Evolutionary conservation across 1,140 invertebrate genomes (phyloP).

Genomic region (Propsilocerus akamusi): DNA sequence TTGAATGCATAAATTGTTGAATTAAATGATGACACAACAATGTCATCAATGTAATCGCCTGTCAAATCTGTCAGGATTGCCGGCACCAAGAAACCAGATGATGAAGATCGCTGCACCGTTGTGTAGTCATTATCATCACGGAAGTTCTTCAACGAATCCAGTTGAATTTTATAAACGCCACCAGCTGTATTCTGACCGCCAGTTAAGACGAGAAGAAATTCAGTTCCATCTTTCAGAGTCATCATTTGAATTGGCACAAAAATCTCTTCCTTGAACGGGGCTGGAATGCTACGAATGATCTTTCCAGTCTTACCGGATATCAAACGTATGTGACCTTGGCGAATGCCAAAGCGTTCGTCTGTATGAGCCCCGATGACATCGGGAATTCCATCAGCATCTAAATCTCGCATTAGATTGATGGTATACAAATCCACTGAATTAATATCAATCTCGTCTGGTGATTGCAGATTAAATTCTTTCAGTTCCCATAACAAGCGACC

Average conservation of each 20-base stretch:
- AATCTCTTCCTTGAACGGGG: constrained; percentile 49
- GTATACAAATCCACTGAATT: constrained; percentile 34
- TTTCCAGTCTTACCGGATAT: constrained; percentile 50
- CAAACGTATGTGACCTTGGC: constrained; percentile 41
- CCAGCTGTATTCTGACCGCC: constrained; percentile 55
- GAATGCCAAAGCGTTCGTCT: constrained; percentile 24
- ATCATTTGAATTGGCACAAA: constrained; percentile 36
- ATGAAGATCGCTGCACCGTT: constrained; percentile 18
- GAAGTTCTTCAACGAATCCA: constrained; percentile 24
- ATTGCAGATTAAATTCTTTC: constrained; percentile 21
- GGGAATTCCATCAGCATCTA: constrained; percentile 47
- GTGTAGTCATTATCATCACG: constrained; percentile 25
- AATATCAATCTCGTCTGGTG: constrained; percentile 6
- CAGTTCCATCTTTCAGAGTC: constrained; percentile 18
- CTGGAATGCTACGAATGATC: constrained; percentile 37
- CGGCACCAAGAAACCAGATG: constrained; percentile 35
- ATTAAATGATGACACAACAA: constrained; percentile 52
- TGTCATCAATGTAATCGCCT: constrained; percentile 50
- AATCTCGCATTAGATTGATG: constrained; percentile 49
- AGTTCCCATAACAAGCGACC: constrained; percentile 51
- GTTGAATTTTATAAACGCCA: constrained; percentile 40
- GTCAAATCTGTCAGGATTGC: constrained; percentile 60
- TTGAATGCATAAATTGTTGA: constrained; percentile 53
- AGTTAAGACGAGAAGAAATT: constrained; percentile 38
- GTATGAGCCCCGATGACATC: constrained; percentile 57